Evolutionary conservation across 2,888 invertebrate species (phyloP).

Genomic region (Notocelia uddmanniana): DNA sequence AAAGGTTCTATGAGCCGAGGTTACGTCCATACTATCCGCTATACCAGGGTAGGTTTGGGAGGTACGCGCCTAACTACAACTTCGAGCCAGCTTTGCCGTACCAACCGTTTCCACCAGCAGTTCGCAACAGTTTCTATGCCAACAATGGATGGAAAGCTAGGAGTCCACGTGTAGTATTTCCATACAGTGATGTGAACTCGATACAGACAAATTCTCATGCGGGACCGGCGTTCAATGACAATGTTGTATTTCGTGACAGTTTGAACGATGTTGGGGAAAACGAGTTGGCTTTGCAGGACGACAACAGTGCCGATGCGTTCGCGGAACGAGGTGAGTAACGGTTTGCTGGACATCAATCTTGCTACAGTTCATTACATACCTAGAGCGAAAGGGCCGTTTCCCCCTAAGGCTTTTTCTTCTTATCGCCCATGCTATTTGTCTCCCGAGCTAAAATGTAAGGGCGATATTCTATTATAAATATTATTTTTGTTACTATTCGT

Average conservation of each 20-base stretch:
- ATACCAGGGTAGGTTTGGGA: slow-evolving; percentile 71
- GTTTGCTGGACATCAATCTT: not conserved
- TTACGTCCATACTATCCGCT: slow-evolving; percentile 62
- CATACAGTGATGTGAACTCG: slow-evolving; percentile 71
- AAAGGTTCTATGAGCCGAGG: slow-evolving; percentile 74
- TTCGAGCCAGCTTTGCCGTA: slow-evolving; percentile 65
- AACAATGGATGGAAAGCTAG: slow-evolving; percentile 77
- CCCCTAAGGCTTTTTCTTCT: too few relatives aligned
- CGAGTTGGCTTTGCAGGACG: slow-evolving; percentile 88
- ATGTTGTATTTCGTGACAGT: slow-evolving; percentile 86
- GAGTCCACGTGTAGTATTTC: slow-evolving; percentile 81
- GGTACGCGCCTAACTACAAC: slow-evolving; percentile 73
- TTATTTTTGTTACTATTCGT: too few relatives aligned
- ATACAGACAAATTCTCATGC: slow-evolving; percentile 79
- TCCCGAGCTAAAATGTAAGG: too few relatives aligned
- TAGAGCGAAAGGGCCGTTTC: too few relatives aligned
- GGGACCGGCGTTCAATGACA: slow-evolving; percentile 73
- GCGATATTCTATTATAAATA: too few relatives aligned
- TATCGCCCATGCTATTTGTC: too few relatives aligned
- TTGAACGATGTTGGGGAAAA: slow-evolving; percentile 86
- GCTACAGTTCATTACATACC: too few relatives aligned
- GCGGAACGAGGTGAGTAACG: slow-evolving; percentile 88
- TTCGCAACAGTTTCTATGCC: slow-evolving; percentile 69
- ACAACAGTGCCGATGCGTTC: slow-evolving; percentile 77
- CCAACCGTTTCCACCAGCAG: slow-evolving; percentile 63